phyloP scores from a whole-genome alignment of 2,113 vertebrate genomes.

The Glareola pratincola region DNA sequence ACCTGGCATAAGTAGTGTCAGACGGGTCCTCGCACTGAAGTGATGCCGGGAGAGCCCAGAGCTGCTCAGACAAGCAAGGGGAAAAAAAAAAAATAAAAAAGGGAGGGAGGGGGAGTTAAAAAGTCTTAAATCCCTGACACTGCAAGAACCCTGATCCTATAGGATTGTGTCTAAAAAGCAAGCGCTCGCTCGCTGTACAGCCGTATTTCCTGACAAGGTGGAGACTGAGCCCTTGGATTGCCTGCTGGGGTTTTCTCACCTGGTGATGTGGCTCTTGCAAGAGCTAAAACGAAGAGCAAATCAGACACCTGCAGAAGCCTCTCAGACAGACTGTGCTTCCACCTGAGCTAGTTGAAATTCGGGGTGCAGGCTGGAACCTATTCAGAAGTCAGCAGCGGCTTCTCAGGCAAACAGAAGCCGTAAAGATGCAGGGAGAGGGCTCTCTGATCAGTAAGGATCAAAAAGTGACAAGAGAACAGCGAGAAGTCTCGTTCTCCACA shows the following conservation, averaged over 20 bases:
- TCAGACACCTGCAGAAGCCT: neutral
- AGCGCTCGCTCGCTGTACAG: neutral
- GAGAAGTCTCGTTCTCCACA: fast-evolving
- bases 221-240: neutral
- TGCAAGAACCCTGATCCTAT: slow-evolving; percentile 64
- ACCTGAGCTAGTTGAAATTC: neutral
- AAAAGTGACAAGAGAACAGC: neutral
- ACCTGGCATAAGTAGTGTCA: slow-evolving; percentile 62
- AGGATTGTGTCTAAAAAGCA: neutral
- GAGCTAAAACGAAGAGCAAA: neutral
- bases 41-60: slow-evolving; percentile 42
- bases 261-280: neutral
- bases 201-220: neutral
- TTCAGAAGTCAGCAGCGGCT: neutral
- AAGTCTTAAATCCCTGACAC: slow-evolving; percentile 72
- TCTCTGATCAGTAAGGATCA: neutral
- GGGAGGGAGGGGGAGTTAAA: neutral
- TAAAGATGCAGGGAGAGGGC: neutral
- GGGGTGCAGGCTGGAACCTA: neutral
- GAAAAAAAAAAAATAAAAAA: too few relatives aligned
- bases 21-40: slow-evolving; percentile 52
- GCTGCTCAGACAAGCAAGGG: slow-evolving; percentile 6
- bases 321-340: neutral
- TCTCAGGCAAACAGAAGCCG: neutral
- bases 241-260: slow-evolving; percentile 30